Conservation (phyloP, 2,797 vertebrate genomes). For the Phoeniculus purpureus region DNA sequence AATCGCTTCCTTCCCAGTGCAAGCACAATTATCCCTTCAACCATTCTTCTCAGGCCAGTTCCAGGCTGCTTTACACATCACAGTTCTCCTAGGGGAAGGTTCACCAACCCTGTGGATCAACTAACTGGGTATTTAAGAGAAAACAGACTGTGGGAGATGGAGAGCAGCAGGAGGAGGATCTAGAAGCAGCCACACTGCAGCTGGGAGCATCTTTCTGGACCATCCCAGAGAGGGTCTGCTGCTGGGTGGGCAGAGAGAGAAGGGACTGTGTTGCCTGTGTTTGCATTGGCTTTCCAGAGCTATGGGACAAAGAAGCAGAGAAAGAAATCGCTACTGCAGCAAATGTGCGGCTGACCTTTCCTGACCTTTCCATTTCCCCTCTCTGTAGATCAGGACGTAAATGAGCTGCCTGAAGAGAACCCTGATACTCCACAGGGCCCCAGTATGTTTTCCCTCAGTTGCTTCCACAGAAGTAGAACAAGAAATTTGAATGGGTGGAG, state of each 20-base stretch:
- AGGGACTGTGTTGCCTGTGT: accelerated
- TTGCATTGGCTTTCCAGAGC: background rate
- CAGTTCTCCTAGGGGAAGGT: background rate
- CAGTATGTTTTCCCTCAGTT: background rate
- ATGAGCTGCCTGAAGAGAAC: background rate
- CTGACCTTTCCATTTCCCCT: background rate
- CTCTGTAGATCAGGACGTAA: background rate
- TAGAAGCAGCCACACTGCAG: accelerated
- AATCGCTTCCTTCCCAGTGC: background rate
- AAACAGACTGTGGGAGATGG: background rate
- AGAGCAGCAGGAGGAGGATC: background rate
- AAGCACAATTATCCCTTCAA: background rate
- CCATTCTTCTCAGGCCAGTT: background rate
- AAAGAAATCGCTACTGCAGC: background rate
- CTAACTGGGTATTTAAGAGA: background rate
- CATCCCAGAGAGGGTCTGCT: background rate
- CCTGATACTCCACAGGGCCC: background rate
- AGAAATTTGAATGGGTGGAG: background rate
- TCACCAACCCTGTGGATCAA: background rate
- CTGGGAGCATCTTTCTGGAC: background rate
- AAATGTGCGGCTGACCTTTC: background rate
- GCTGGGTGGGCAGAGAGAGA: background rate
- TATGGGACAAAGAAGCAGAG: background rate
- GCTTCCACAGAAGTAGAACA: background rate
- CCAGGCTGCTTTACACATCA: background rate